phyloP scores from a whole-genome alignment of 2,113 vertebrate species.

The Carassius auratus region DNA sequence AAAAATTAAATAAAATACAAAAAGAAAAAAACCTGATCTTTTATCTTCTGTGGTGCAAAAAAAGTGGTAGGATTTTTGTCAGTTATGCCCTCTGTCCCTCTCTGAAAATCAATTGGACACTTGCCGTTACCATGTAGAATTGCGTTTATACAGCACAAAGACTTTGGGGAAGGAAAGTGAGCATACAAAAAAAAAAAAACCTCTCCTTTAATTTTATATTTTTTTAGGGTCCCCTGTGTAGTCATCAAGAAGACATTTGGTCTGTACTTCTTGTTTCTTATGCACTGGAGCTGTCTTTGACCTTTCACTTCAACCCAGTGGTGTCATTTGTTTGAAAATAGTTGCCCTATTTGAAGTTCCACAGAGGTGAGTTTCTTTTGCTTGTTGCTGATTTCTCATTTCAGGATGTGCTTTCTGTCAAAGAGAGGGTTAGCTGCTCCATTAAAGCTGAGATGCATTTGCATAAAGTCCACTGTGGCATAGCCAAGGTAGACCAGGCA shows the following conservation, averaged over 20 bases:
- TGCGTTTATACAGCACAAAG: not conserved
- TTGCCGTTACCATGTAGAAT: not conserved
- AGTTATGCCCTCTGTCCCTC: not conserved
- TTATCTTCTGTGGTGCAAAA: not conserved
- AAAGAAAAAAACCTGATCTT: not conserved
- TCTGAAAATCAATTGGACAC: not conserved
- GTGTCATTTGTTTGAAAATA: slow-evolving; percentile 35
- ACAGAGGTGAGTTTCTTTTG: slow-evolving; percentile 27
- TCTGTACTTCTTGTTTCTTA: not conserved
- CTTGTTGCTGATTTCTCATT: slow-evolving; percentile 3
- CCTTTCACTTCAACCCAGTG: slow-evolving; percentile 27
- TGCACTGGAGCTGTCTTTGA: slow-evolving; percentile 29
- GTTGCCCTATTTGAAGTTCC: slow-evolving; percentile 39
- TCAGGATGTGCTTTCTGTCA: not conserved
- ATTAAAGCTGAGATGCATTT: slow-evolving; percentile 38
- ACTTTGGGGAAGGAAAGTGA: not conserved
- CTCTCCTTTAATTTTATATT: not conserved
- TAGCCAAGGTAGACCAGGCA: slow-evolving; percentile 6
- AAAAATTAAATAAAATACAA: too few relatives aligned
- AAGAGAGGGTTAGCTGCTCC: slow-evolving; percentile 7
- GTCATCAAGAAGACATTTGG: not conserved
- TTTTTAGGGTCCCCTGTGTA: not conserved
- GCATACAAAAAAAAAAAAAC: not conserved
- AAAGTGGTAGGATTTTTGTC: not conserved
- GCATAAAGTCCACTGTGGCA: slow-evolving; percentile 17